Percentiles rank a stretch among this genome's conserved stretches.
Evolutionary conservation across 2,888 invertebrate genomes (phyloP).

Genomic region (Harpalus rubripes): DNA sequence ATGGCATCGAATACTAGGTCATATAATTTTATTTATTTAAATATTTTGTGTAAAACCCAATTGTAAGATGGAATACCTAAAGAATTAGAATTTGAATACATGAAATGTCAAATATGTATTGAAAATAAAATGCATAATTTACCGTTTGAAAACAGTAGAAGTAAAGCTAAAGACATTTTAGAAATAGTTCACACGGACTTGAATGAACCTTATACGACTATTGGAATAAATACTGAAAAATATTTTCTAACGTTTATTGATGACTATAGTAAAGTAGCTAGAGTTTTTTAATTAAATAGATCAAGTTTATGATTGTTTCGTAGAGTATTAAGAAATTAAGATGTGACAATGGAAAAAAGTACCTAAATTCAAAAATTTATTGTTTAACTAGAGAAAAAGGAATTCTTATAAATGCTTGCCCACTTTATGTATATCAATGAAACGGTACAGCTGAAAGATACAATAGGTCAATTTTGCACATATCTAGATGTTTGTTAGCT

Average conservation of each 20-base stretch:
- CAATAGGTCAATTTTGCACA: constrained; percentile 69
- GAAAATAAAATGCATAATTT: too few relatives aligned
- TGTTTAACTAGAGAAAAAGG: constrained; percentile 69
- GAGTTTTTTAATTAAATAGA: neutral
- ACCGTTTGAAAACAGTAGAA: too few relatives aligned
- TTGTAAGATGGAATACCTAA: too few relatives aligned
- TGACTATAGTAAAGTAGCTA: neutral
- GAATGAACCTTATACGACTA: too few relatives aligned
- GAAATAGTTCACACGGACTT: too few relatives aligned
- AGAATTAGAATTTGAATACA: too few relatives aligned
- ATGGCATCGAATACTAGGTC: too few relatives aligned
- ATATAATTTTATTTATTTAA: too few relatives aligned
- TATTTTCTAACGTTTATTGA: constrained; percentile 12
- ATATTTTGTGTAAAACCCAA: too few relatives aligned
- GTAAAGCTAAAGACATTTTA: too few relatives aligned
- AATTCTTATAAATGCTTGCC: constrained; percentile 69
- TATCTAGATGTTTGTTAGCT: constrained; percentile 68
- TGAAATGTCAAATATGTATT: too few relatives aligned
- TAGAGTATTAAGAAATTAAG: constrained; percentile 14
- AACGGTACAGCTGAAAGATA: constrained; percentile 71
- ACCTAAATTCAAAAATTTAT: constrained; percentile 68
- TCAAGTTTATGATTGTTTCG: neutral
- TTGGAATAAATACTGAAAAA: too few relatives aligned
- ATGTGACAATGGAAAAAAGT: constrained; percentile 62
- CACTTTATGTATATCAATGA: constrained; percentile 70